Percentiles rank a stretch among this genome's conserved stretches.
Evolutionary conservation across 2,113 vertebrate species (phyloP).

Genomic region (Mastomys natalensis): DNA sequence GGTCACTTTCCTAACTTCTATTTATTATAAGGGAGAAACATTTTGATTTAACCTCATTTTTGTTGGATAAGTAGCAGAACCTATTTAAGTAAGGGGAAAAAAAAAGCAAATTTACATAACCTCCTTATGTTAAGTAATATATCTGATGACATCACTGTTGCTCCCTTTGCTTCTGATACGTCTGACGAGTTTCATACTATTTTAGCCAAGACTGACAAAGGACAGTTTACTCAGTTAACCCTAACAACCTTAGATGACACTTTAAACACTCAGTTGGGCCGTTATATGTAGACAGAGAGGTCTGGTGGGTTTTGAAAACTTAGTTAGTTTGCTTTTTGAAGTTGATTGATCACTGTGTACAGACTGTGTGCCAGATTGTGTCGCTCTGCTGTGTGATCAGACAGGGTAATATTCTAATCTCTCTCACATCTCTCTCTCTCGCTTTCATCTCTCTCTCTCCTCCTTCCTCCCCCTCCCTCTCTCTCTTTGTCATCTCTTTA

Average conservation of each 20-base stretch:
- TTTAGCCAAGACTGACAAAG: background rate
- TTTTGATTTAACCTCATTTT: conserved; percentile 35
- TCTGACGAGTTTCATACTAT: background rate
- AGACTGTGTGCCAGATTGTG: background rate
- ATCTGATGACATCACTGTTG: background rate
- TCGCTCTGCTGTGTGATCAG: background rate
- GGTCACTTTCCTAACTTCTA: background rate
- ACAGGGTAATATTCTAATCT: background rate
- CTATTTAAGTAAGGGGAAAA: conserved; percentile 7
- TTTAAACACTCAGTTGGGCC: background rate
- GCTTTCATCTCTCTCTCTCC: too few species aligned
- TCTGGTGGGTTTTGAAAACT: background rate
- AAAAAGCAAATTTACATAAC: background rate
- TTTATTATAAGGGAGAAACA: conserved; percentile 3
- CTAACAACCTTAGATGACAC: background rate
- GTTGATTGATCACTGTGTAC: background rate
- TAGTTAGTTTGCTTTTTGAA: background rate
- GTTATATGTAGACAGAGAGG: background rate
- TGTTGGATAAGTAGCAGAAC: conserved; percentile 2
- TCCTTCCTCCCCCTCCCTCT: rapidly evolving
- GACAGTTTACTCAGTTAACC: background rate
- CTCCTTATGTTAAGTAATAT: background rate
- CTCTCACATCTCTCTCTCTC: background rate
- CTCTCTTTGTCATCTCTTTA: background rate
- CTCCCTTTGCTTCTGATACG: background rate